Base-by-base conservation (phyloP, 1,140 invertebrate genomes). In the Drosophila albomicans region DNA sequence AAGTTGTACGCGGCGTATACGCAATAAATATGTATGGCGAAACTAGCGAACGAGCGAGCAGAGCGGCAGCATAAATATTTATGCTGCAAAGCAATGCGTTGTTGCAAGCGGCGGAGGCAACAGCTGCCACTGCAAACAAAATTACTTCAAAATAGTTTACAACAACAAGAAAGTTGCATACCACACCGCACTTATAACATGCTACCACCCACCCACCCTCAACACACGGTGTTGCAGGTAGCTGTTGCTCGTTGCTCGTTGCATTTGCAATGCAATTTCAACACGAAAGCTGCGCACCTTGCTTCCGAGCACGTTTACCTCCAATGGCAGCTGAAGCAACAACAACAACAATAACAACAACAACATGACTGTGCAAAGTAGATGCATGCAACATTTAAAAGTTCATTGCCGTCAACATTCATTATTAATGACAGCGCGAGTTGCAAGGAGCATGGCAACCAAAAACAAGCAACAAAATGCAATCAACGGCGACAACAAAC, bases 401-500 rank as follows among this genome's bases (percentile, higher is more conserved):
- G 91, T 92, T 92, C 91, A 92, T 92, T 92, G 91, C 91, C 91
- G 91, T 91, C 87, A 82, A 91, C 91, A 92, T 92, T 92, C 91
- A 92, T 91, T 92, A 91, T 92, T 91, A 91, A 92, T 91, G 91
- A 92, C 91, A 92, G 85, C 81, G 76, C 79, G 62, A 67, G 75
- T 77, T 70, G 51, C 66, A 41, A 58, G 61, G 20, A 13, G 38
- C 16, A 28, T 13, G 80, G 58, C 81, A 89, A 88, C 85, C 82
- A 73, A 88, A 87, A 88, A 89, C 85, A 88, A 85, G 85, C 85
- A 88, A 51, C 85, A 84, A 84, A 88, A 88, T 88, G 85, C 85
- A 88, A 88, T 88, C 85, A 88, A 81, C 85, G 70, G 61, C 85
- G 78, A 81, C 84, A 87, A 70, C 71, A 80, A 79, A 79, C 68